Percentiles rank a stretch among this genome's conserved stretches.
phyloP scores from a whole-genome alignment of 2,888 invertebrate genomes.

The Teleiodes luculella region DNA sequence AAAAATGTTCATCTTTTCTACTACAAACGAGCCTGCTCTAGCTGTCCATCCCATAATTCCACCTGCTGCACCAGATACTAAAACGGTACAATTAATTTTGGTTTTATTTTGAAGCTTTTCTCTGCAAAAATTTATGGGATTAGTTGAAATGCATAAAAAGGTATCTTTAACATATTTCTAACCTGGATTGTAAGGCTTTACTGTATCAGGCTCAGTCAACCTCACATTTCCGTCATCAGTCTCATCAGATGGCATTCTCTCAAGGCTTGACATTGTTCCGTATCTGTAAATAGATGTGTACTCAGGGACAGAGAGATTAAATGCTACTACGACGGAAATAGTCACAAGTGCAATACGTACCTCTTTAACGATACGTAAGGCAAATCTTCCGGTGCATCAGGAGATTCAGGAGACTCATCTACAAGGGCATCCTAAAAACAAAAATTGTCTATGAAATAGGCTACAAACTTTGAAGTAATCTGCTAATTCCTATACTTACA shows the following conservation, averaged over 20 bases:
- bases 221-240: constrained; percentile 77
- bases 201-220: constrained; percentile 61
- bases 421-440: constrained; percentile 69
- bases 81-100: neutral
- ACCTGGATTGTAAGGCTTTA: constrained; percentile 55
- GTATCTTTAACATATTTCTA: constrained; percentile 9
- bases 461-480: neutral
- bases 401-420: constrained; percentile 85
- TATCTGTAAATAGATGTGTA: constrained; percentile 57
- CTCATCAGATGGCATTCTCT: constrained; percentile 82
- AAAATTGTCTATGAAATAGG: neutral
- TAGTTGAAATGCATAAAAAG: too few species aligned
- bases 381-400: constrained; percentile 83
- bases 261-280: constrained; percentile 86
- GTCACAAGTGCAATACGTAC: constrained; percentile 37
- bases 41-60: constrained; percentile 87
- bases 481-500: constrained; percentile 44
- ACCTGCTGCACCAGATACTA: constrained; percentile 59
- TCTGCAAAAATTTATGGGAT: too few species aligned
- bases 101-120: too few species aligned
- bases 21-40: constrained; percentile 88
- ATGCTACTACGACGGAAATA: neutral
- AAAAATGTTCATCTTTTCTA: constrained; percentile 85
- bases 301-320: neutral
- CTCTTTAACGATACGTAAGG: constrained; percentile 85